phyloP scores from a whole-genome alignment of 1,140 invertebrate genomes.

The Uloborus diversus region DNA sequence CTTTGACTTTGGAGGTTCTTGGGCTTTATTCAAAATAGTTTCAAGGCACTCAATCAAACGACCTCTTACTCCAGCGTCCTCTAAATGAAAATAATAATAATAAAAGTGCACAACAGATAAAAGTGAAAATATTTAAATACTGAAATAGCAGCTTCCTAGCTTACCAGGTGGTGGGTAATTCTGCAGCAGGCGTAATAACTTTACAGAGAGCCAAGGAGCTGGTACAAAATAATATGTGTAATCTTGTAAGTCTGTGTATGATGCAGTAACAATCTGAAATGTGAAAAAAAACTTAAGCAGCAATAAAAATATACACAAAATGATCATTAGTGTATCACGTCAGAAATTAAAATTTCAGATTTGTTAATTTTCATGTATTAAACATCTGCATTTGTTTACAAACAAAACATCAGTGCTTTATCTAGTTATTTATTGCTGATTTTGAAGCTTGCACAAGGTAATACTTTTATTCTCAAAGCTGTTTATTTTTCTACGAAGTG shows the following conservation, averaged over 20 bases:
- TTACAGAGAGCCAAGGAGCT: constrained; percentile 99
- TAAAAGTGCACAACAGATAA: background rate
- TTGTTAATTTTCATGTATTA: too few relatives aligned
- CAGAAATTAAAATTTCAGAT: too few relatives aligned
- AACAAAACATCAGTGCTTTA: too few relatives aligned
- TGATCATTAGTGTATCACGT: too few relatives aligned
- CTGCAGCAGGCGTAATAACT: constrained; percentile 93
- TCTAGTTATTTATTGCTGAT: too few relatives aligned
- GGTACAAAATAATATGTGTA: constrained; percentile 99
- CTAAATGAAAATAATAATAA: constrained; percentile 30
- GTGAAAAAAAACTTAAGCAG: background rate
- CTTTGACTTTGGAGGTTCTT: constrained; percentile 99
- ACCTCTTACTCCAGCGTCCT: constrained; percentile 85
- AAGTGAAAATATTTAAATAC: background rate
- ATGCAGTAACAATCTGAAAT: constrained; percentile 91
- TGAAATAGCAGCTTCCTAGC: background rate
- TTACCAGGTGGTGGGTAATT: constrained; percentile 95
- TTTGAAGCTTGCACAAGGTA: too few relatives aligned
- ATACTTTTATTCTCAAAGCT: too few relatives aligned
- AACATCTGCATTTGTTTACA: too few relatives aligned
- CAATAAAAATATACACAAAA: too few relatives aligned
- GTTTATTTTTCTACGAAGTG: too few relatives aligned
- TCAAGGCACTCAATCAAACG: constrained; percentile 98
- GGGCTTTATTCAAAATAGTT: constrained; percentile 99
- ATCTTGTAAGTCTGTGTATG: constrained; percentile 98